Base-by-base conservation (phyloP, 2,113 vertebrate species). In the Chaetura pelagica region DNA sequence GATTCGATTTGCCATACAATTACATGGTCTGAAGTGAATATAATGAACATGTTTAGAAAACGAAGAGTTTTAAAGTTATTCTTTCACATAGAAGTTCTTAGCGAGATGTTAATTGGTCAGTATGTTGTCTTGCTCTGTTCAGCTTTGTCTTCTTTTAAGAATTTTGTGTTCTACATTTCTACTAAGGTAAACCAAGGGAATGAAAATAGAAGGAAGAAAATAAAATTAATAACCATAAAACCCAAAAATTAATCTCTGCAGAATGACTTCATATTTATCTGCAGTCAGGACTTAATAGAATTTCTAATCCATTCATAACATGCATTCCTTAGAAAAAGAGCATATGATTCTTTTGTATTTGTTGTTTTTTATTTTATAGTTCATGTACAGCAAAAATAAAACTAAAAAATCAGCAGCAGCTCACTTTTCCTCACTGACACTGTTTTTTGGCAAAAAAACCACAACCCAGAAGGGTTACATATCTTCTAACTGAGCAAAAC, bases 221-320 rank as follows among this genome's bases (percentile, higher is more conserved):
- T 11, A 64, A 82, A 92, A 21, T 29, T 59, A 85, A 34, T 23
- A 52, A 58, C 4, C 22, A 75, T 24, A 72, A 67, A 81, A 24
- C 12, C 0, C 0, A 35, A 24, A 85, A 85, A 16, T 8, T 88
- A 61, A 46, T 69, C 40, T 93, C 44, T 86, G 73, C 59, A 93
- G 86, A 95, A 44, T 86, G 93, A 90, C 68, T 89, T 66, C 38
- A 72, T 23, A 34, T 92, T 97, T 95, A 32, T 94, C 76, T 75
- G 38, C 14, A 96, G 89, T 96, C 84, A 97, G 46, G 57, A 83
- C 58, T 89, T 97, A 86, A 94, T 84, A 89, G 84, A 76, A 96
- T 87, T 97, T 95, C 64, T 93, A 83, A 86, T 96, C n/a, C 90
- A 91, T 77, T 67, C 35, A 58, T 90, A 58, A 97, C 67, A 34